phyloP scores from a whole-genome alignment of 2,888 invertebrate species.

The Heliothis peltigera region DNA sequence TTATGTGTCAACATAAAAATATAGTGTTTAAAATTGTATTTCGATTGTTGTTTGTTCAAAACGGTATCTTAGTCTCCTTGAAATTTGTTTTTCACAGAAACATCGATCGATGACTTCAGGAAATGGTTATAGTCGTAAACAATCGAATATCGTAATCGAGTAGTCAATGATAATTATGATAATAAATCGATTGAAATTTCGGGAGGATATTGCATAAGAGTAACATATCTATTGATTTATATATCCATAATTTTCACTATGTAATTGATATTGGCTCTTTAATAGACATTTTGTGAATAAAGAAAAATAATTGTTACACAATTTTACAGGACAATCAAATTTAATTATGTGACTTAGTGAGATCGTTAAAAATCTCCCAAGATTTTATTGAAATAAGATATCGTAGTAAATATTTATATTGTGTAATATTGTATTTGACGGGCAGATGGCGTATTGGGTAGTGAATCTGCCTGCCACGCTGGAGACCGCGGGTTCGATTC shows the following conservation, averaged over 20 bases:
- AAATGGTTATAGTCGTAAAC: conserved; percentile 8
- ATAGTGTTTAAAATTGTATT: background rate
- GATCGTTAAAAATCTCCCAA: too few relatives aligned
- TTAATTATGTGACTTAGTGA: background rate
- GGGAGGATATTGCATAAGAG: conserved; percentile 31
- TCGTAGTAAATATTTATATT: too few relatives aligned
- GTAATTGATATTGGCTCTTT: background rate
- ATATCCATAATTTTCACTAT: conserved; percentile 25
- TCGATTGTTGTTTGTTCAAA: conserved; percentile 20
- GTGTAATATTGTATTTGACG: too few relatives aligned
- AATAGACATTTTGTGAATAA: background rate
- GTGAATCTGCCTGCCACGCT: too few relatives aligned
- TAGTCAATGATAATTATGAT: conserved; percentile 6
- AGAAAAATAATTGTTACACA: background rate
- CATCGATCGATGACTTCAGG: conserved; percentile 12
- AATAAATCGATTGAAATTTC: conserved; percentile 24
- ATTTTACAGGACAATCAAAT: background rate
- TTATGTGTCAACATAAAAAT: conserved; percentile 7
- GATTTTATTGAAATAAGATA: too few relatives aligned
- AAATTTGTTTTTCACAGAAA: background rate
- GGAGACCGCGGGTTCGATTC: too few relatives aligned
- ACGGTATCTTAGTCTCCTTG: conserved; percentile 25
- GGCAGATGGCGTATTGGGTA: too few relatives aligned
- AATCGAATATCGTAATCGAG: conserved; percentile 10
- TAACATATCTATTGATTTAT: conserved; percentile 37